A percentile compares a stretch with the other conserved stretches of the same genome.
phyloP scores from a whole-genome alignment of 2,113 vertebrate genomes.

The Vulpes ferrilata region DNA sequence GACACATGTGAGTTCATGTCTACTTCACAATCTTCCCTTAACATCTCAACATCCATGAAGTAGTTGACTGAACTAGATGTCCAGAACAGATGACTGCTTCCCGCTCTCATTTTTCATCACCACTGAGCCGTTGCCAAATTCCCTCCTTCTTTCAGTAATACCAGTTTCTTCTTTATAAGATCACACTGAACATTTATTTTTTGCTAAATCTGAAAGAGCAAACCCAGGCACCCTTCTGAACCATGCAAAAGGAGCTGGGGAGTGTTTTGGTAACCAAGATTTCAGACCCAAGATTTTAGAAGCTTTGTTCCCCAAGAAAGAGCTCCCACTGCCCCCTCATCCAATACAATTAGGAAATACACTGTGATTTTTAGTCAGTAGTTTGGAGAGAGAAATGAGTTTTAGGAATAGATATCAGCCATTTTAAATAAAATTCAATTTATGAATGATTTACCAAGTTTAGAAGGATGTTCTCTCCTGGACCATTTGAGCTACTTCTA shows the following conservation, averaged over 20 bases:
- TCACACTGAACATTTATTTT: not conserved
- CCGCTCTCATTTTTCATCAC: not conserved
- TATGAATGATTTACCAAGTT: not conserved
- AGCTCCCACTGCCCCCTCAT: not conserved
- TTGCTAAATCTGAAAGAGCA: not conserved
- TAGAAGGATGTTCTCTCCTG: not conserved
- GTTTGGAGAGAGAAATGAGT: not conserved
- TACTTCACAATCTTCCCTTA: fast-evolving
- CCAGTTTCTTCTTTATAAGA: too few relatives aligned
- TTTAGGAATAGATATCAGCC: not conserved
- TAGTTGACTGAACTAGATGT: too few relatives aligned
- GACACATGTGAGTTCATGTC: fast-evolving
- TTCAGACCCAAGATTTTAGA: not conserved
- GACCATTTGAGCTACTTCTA: not conserved
- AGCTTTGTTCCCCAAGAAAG: not conserved
- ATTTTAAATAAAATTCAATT: slow-evolving; percentile 25
- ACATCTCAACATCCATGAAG: fast-evolving
- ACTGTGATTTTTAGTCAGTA: not conserved
- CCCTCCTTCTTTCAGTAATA: too few relatives aligned
- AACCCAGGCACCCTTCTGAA: not conserved
- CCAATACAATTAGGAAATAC: not conserved
- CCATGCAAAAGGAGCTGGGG: fast-evolving
- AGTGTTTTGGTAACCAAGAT: fast-evolving
- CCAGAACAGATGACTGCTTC: not conserved
- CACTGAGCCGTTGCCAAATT: not conserved